Evolutionary conservation across 2,888 invertebrate species (phyloP), one percentile per base, ranked within the genome.

Genomic region (Chymomyza amoena): DNA sequence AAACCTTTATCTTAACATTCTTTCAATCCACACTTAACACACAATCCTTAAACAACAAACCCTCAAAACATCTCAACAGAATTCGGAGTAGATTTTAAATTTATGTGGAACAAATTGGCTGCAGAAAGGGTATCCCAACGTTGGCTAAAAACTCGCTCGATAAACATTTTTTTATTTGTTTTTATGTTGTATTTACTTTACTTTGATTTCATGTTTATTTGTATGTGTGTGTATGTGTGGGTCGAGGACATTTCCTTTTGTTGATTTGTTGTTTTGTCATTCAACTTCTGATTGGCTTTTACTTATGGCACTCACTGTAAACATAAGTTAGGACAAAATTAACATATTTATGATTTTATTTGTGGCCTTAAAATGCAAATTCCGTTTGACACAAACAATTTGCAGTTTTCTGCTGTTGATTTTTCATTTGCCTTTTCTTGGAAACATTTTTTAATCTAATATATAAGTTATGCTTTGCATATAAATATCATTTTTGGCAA

Each of bases 221-320:
- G 36, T 56, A 51, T 60, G 59, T 59, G 50, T 54, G 56, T 61
- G 56, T 54, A 20, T 66, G 60, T 57, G 60, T 66, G 60, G 56
- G 62, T n/a, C 60, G 28, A 20, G 65, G 65, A 18, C 62, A 62
- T 54, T 25, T 36, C 67, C 73, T 73, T 77, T 79, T 76, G 64
- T 70, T 75, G 57, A 54, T 61, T 60, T n/a, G 39, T 45, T 51
- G 9, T 25, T 62, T 65, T 61, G 88, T 84, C 88, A 89, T 81
- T 81, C 88, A 87, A 90, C 89, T 88, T 85, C 82, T 89, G 90
- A 90, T 90, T 91, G 90, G 90, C 80, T 88, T 79, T 78, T 74
- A 16, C 39, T 62, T 15, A 16, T 50, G 68, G 60, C 52, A 65
- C 66, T 70, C 61, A 18, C 51, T 45, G 32, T 39, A 61, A 62